Evolutionary conservation across 2,888 invertebrate species (phyloP), one percentile per base, ranked within the genome.

Genomic region (Alcis repandata): DNA sequence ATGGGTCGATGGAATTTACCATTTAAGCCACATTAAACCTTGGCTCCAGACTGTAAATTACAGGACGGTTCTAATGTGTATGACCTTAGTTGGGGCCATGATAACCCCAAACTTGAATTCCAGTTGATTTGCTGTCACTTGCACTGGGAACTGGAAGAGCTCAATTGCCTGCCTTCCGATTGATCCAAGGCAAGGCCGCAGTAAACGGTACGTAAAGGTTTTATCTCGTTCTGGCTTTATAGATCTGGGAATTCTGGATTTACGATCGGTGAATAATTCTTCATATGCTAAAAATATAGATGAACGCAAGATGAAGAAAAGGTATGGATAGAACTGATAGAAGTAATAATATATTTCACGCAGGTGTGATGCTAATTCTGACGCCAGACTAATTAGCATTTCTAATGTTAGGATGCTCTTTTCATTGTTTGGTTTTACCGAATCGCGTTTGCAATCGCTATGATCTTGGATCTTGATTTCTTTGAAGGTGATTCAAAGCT

Each of bases 121-220:
- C 63, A 63, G 60, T 67, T 68, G 69, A 69, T 67, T 62, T 32
- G 17, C 51, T 32, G 40, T n/a, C 60, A 61, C 66, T 67, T 49
- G 51, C 65, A 63, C 63, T 66, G 69, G 68, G 60, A 71, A 69
- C 71, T 67, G 72, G 75, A 77, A 68, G 74, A 74, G 70, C 68
- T 67, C 74, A 75, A 74, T 74, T 77, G 75, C 58, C 61, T 67
- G 59, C 57, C 63, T 67, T 59, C 70, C 74, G 72, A 73, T 69
- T 69, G 67, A 61, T 53, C 62, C 69, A 70, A 63, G 63, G 68
- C 71, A 75, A 76, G 75, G 74, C 54, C 71, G 57, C 54, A 48
- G 56, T 48, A 59, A 68, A 58, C 48, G 11, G 51, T 56, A 1
- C 38, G 45, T 61, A 59, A 56, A 67, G 49, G 52, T 59, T 27